Percentiles rank a stretch among this genome's conserved stretches.
These are phyloP conservation scores for Austrofundulus limnaeus DNA, from an alignment of 2,113 vertebrate species.

Conservation along the genomic window DNA sequence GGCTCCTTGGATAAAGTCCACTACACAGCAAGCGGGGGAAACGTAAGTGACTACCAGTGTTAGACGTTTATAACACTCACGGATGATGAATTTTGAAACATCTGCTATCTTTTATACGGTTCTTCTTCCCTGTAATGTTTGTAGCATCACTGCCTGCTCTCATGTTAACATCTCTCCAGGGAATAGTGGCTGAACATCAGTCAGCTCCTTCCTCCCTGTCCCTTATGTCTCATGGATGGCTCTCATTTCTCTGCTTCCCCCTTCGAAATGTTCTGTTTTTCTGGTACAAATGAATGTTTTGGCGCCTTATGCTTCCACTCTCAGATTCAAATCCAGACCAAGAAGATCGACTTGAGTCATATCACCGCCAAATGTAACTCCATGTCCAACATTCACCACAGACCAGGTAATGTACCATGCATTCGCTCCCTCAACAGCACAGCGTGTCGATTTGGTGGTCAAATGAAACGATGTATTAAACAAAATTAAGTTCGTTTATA, in stretches of 20 bases:
- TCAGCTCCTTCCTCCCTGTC: constrained; percentile 7
- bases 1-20: constrained; percentile 77
- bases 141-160: constrained; percentile 7
- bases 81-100: constrained; percentile 45
- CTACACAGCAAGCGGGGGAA: constrained; percentile 69
- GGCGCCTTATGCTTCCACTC: neutral
- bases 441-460: neutral
- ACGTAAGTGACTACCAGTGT: constrained; percentile 66
- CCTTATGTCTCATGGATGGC: too few species aligned
- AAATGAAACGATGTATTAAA: too few species aligned
- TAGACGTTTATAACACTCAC: constrained; percentile 14
- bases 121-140: constrained; percentile 7
- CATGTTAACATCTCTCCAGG: constrained; percentile 30
- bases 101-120: constrained; percentile 11
- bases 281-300: too few species aligned
- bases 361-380: constrained; percentile 93
- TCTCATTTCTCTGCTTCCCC: neutral
- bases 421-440: neutral
- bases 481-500: too few species aligned
- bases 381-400: constrained; percentile 91
- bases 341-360: constrained; percentile 95
- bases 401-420: constrained; percentile 82
- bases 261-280: neutral
- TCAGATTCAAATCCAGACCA: constrained; percentile 91
- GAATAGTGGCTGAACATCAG: neutral